Conservation (phyloP, 2,888 invertebrate species). For the Onthophagus sagittarius region DNA sequence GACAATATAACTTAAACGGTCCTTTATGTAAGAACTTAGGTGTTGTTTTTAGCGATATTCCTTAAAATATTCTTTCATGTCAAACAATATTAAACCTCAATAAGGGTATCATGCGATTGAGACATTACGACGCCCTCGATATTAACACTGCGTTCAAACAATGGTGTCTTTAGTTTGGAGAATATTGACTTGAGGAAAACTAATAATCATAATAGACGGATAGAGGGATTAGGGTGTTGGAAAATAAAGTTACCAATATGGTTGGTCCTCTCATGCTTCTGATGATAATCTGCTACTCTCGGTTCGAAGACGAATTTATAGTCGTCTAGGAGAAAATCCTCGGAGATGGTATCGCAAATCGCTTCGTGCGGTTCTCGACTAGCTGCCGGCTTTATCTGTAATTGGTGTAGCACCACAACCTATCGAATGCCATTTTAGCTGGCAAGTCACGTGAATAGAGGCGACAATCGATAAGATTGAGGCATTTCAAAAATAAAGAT, state of each 20-base stretch:
- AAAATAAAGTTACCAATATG: neutral
- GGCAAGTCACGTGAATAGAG: conserved; percentile 1
- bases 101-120: neutral
- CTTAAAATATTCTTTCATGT: neutral
- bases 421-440: conserved; percentile 1
- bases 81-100: neutral
- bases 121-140: neutral
- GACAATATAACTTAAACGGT: too few relatives aligned
- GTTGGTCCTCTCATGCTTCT: neutral
- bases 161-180: neutral
- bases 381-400: conserved; percentile 6
- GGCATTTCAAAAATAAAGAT: neutral
- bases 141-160: neutral
- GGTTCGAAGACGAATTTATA: conserved; percentile 4
- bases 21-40: too few relatives aligned
- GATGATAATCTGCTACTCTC: neutral
- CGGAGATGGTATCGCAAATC: neutral
- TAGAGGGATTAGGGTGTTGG: neutral
- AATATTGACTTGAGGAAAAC: too few relatives aligned
- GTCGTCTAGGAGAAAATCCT: conserved; percentile 9
- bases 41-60: neutral
- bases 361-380: neutral
- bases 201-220: neutral
- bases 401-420: conserved; percentile 6
- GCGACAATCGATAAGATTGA: conserved; percentile 1